Percentiles rank a stretch among this genome's conserved stretches.
Conservation (phyloP, 2,888 invertebrate species). For the Hoplodrina blanda region DNA sequence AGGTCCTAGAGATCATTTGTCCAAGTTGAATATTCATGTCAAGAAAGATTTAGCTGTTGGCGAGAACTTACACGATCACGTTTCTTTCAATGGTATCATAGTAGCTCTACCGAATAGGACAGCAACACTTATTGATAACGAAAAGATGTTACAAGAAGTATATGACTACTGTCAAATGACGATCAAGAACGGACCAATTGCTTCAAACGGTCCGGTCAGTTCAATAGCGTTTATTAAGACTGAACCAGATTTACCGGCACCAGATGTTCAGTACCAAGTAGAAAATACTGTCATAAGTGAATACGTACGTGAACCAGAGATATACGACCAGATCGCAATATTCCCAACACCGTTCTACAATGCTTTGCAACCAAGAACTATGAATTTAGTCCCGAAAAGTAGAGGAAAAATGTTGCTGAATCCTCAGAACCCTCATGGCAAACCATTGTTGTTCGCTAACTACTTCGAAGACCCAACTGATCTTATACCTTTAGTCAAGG, state of each 20-base stretch:
- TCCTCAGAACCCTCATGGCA: slow-evolving; percentile 92
- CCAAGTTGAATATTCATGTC: slow-evolving; percentile 59
- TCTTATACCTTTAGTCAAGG: slow-evolving; percentile 90
- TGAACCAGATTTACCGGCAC: slow-evolving; percentile 83
- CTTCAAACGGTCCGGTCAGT: slow-evolving; percentile 89
- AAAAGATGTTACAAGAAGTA: slow-evolving; percentile 80
- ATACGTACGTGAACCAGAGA: slow-evolving; percentile 86
- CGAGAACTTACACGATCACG: slow-evolving; percentile 82
- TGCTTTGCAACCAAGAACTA: slow-evolving; percentile 89
- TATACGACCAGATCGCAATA: slow-evolving; percentile 70
- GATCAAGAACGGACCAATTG: slow-evolving; percentile 84
- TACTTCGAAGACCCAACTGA: slow-evolving; percentile 91
- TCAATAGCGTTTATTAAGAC: slow-evolving; percentile 91
- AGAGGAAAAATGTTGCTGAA: slow-evolving; percentile 91
- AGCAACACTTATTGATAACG: slow-evolving; percentile 80
- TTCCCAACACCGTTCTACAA: slow-evolving; percentile 91
- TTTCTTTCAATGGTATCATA: slow-evolving; percentile 84
- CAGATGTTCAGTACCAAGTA: slow-evolving; percentile 91
- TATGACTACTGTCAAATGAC: slow-evolving; percentile 77
- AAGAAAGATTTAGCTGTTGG: slow-evolving; percentile 80
- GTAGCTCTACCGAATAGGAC: slow-evolving; percentile 88
- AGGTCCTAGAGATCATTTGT: slow-evolving; percentile 69
- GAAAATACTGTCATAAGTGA: slow-evolving; percentile 87
- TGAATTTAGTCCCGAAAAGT: slow-evolving; percentile 91
- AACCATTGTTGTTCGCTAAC: slow-evolving; percentile 93